Base-by-base conservation (phyloP, 2,888 invertebrate species). In the Cryptus viduatorius region DNA sequence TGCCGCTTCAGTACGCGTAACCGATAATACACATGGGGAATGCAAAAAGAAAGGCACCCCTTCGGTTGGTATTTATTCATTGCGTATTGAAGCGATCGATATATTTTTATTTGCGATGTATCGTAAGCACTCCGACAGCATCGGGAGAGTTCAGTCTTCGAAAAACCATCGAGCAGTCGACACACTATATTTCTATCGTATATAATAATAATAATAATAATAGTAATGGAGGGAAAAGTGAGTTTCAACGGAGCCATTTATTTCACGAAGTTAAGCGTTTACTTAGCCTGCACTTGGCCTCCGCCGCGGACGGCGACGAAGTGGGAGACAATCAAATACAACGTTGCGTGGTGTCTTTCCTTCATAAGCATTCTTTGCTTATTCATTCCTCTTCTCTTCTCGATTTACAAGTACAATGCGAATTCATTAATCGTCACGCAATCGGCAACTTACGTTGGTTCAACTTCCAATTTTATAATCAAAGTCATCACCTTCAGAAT, bases 401-500 rank as follows among this genome's bases (percentile, higher is more conserved):
- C 86, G 10, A 86, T 89, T 53, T 88, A 86, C 72, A 71, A 87
- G 67, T 87, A 86, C 67, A 76, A 82, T 12, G 24, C 83, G 5
- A 83, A 90, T 64, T 16, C 87, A 2, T 67, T 83, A 4, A 69
- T 78, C 5, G 50, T 89, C 61, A 89, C 88, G 50, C 89, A 90
- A 82, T 83, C 89, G 0, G 44, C 88, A 16, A 89, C 89, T 14
- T 89, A 90, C 79, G 76, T 86, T 7, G 87, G 86, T 2, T 87
- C 89, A 12, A 37, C 86, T 5, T 50, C 64, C 4, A 89, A 89
- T 84, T 83, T 89, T 1, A 50, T 89, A 3, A 68, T 89, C 1
- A 90, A 91, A 77, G 82, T 89, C 48, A 83, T 90, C 10, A 56
- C 88, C 14, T 89, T 88, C 42, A 87, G 85, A 72, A 56, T 88